Conservation (phyloP, 2,113 vertebrate genomes). For the Marmota flaviventris region DNA sequence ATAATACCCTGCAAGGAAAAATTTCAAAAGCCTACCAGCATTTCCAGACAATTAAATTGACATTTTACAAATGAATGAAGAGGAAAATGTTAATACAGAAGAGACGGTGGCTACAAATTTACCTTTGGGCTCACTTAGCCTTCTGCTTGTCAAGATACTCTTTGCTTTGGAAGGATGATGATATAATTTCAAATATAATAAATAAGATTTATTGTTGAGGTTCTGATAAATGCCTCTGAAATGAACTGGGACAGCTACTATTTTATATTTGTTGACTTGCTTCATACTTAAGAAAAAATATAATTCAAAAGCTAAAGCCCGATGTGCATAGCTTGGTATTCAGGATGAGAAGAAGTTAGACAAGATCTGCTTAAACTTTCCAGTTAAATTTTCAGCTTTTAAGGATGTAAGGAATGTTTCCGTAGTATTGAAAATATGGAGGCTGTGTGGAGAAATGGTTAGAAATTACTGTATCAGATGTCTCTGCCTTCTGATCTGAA, state of each 20-base stretch:
- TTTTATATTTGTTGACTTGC: not conserved
- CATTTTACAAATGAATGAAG: not conserved
- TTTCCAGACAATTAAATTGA: slow-evolving; percentile 57
- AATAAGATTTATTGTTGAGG: not conserved
- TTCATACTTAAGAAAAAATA: not conserved
- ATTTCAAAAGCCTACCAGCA: not conserved
- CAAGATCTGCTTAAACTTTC: not conserved
- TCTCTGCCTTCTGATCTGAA: not conserved
- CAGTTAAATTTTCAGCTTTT: not conserved
- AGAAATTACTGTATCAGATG: not conserved
- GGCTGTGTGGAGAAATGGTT: not conserved
- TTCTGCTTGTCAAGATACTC: not conserved
- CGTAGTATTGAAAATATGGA: too few relatives aligned
- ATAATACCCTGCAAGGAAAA: slow-evolving; percentile 26
- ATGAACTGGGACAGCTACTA: not conserved
- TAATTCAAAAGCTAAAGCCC: slow-evolving; percentile 8
- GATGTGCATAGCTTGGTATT: not conserved
- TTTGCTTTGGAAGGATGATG: not conserved
- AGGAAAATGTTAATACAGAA: not conserved
- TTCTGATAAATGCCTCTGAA: slow-evolving; percentile 45
- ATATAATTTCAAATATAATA: not conserved
- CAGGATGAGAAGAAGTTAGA: not conserved
- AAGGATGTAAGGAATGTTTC: not conserved
- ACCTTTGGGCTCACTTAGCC: not conserved
- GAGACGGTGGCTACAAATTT: not conserved